A percentile compares a stretch with the other conserved stretches of the same genome.
Evolutionary conservation across 2,797 vertebrate genomes (phyloP).

Genomic region (Phrynocephalus vlangalii): DNA sequence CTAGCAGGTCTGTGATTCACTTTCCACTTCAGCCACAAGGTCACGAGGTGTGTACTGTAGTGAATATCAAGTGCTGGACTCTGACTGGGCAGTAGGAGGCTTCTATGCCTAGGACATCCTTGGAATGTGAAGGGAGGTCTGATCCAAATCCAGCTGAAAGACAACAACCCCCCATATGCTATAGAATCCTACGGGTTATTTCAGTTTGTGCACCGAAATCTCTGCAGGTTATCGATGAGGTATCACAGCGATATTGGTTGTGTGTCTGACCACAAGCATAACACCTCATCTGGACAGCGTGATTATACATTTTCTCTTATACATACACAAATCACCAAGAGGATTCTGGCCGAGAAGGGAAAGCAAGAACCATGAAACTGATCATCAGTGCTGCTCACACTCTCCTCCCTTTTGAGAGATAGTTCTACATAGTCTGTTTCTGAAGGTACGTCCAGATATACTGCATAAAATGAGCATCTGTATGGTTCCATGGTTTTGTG

Average conservation of each 20-base stretch:
- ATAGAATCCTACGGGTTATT: too few relatives aligned
- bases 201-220: too few relatives aligned
- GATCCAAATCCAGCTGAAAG: background rate
- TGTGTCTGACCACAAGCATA: too few relatives aligned
- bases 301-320: too few relatives aligned
- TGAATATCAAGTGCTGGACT: background rate
- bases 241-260: too few relatives aligned
- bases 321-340: too few relatives aligned
- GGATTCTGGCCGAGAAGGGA: too few relatives aligned
- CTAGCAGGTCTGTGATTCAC: background rate
- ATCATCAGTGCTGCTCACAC: background rate
- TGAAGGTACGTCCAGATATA: too few relatives aligned
- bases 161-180: too few relatives aligned
- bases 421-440: background rate
- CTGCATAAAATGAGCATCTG: too few relatives aligned
- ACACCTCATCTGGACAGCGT: too few relatives aligned
- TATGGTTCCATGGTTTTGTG: background rate
- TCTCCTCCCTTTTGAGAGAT: background rate
- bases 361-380: background rate
- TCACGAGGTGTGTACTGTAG: background rate
- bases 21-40: background rate
- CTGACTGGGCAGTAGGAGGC: background rate
- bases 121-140: background rate
- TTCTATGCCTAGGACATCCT: background rate
- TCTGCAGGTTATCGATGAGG: too few relatives aligned